A percentile compares a stretch with the other conserved stretches of the same genome.
phyloP scores from a whole-genome alignment of 2,113 vertebrate genomes.

The Urocolius indicus region DNA sequence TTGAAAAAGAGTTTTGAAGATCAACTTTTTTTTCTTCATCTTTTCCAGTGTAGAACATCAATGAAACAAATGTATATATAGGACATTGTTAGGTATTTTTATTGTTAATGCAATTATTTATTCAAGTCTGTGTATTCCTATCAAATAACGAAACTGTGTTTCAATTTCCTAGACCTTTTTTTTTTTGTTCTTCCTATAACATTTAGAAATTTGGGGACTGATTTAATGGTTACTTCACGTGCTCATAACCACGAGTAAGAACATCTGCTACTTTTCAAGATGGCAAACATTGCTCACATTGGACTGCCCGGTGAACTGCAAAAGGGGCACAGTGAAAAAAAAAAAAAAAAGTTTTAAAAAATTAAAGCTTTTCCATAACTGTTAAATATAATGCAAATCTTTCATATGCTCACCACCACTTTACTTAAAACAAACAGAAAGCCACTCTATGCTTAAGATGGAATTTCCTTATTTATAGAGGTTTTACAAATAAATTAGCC shows the following conservation, averaged over 20 bases:
- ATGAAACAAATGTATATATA: neutral
- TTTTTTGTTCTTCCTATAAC: neutral
- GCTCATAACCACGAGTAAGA: neutral
- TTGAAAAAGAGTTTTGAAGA: neutral
- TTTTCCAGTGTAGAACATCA: neutral
- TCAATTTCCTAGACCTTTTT: neutral
- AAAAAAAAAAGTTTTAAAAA: neutral
- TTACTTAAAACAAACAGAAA: neutral
- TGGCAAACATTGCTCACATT: neutral
- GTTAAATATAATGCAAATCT: neutral
- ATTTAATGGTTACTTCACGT: neutral
- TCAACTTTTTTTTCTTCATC: neutral
- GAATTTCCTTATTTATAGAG: conserved; percentile 5
- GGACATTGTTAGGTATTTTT: accelerated
- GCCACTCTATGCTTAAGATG: neutral
- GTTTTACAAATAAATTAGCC: neutral
- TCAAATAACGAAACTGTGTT: neutral
- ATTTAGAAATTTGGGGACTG: neutral
- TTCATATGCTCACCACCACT: neutral
- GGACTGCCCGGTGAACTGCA: neutral
- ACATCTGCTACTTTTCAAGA: neutral
- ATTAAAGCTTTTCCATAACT: neutral
- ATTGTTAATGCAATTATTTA: neutral
- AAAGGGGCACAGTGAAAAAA: neutral
- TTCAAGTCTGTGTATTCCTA: neutral